A percentile compares a stretch with the other conserved stretches of the same genome.
Evolutionary conservation across 2,888 invertebrate species (phyloP).

Genomic region (Lottia gigantea): DNA sequence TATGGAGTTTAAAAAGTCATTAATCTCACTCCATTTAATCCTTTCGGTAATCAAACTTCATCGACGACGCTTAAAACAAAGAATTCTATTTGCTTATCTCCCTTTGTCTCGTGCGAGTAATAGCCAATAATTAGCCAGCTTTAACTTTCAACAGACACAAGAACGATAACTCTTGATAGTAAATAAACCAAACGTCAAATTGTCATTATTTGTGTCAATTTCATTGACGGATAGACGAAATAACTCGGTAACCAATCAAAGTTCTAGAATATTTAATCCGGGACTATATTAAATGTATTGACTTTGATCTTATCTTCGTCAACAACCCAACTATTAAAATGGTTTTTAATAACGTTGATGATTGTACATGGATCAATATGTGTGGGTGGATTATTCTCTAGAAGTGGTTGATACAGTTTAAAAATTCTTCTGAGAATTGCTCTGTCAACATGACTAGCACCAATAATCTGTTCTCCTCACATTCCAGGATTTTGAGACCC

Average conservation of each 20-base stretch:
- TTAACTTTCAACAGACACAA: background rate
- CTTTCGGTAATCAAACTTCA: background rate
- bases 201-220: constrained; percentile 5
- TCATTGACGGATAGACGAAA: background rate
- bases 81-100: background rate
- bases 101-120: background rate
- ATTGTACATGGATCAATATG: no score
- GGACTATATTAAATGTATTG: background rate
- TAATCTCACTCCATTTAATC: background rate
- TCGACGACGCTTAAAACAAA: background rate
- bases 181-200: constrained; percentile 8
- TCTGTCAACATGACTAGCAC: no score
- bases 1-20: no score
- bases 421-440: no score
- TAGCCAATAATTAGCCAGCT: constrained; percentile 5
- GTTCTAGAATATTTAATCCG: background rate
- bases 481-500: no score
- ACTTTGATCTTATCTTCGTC: background rate
- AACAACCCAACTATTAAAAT: no score
- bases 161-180: background rate
- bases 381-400: no score
- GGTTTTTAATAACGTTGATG: no score
- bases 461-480: no score
- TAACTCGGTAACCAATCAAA: background rate
- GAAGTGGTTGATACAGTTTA: no score